Evolutionary conservation across 2,888 invertebrate genomes (phyloP), one percentile per base, ranked within the genome.

Genomic region (Dendrolimus houi): DNA sequence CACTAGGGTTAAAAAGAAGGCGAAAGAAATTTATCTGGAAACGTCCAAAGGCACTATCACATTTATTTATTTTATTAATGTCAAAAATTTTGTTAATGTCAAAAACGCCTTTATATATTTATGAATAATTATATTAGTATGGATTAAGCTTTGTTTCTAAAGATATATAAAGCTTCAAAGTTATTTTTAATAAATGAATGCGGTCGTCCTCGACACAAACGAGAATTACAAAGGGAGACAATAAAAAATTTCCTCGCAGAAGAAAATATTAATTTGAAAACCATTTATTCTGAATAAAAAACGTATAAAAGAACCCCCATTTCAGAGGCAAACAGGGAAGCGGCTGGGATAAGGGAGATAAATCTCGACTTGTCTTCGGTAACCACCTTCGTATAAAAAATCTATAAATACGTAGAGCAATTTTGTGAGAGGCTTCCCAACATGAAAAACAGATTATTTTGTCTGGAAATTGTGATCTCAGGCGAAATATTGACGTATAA

Each of bases 401-500:
- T 73, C 64, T 71, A 71, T 72, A 72, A 72, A 74, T 71, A 75
- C 69, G 70, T 71, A 71, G 69, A 72, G 72, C 70, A 72, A 69
- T 73, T 70, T 75, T 67, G 71, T 75, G 71, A 70, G 72, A 75
- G 67, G 68, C 72, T 74, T 77, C 71, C 68, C 69, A 12, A 67
- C 70, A 70, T 63, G 69, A 72, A 68, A 62, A 74, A 71, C 70
- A 74, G 72, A 79, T 77, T 76, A 77, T 77, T 77, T 75, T 77
- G 75, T 68, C 67, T 65, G 66, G 65, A 70, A 74, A 72, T 74
- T 77, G 72, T 74, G 72, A 79, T 77, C 72, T 75, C 77, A 79
- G 76, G 79, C 76, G 81, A 82, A 81, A 78, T 79, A 81, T 82
- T 76, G 80, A 75, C 71, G 78, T 74, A 75, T 75, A 79, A 81